A percentile compares a stretch with the other conserved stretches of the same genome.
phyloP scores from a whole-genome alignment of 2,888 invertebrate genomes.

The Tribolium freemani region DNA sequence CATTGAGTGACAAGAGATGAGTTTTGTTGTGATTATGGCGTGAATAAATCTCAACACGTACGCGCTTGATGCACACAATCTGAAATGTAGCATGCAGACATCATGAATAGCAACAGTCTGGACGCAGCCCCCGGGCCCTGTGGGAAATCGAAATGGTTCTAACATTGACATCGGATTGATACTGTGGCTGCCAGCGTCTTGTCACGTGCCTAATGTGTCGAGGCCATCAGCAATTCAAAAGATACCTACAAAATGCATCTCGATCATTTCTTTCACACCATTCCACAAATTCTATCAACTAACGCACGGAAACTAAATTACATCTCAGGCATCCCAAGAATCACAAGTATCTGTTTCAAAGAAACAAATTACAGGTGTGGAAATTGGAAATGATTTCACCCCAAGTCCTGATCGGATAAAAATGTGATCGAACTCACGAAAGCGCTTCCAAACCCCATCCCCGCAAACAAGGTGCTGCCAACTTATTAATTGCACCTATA shows the following conservation, averaged over 20 bases:
- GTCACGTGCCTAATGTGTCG: slow-evolving; percentile 45
- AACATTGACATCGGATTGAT: slow-evolving; percentile 54
- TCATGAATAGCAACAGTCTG: slow-evolving; percentile 55
- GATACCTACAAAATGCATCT: slow-evolving; percentile 39
- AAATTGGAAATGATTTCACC: slow-evolving; percentile 30
- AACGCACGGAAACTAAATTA: slow-evolving; percentile 18
- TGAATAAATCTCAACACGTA: slow-evolving; percentile 35
- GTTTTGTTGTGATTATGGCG: slow-evolving; percentile 35
- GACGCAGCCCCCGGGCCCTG: slow-evolving; percentile 46
- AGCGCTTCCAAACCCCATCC: neutral
- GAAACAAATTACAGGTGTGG: slow-evolving; percentile 37
- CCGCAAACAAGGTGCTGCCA: slow-evolving; percentile 17
- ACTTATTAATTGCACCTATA: neutral
- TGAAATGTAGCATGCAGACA: slow-evolving; percentile 45
- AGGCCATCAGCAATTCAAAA: slow-evolving; percentile 43
- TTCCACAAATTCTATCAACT: slow-evolving; percentile 22
- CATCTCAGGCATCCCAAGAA: slow-evolving; percentile 23
- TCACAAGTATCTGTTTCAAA: slow-evolving; percentile 34
- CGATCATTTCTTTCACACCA: slow-evolving; percentile 37
- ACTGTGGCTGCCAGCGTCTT: slow-evolving; percentile 44
- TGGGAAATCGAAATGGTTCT: slow-evolving; percentile 56
- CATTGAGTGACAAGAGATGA: slow-evolving; percentile 40
- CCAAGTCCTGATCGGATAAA: slow-evolving; percentile 16
- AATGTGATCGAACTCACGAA: slow-evolving; percentile 22
- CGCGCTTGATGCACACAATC: slow-evolving; percentile 29